These are phyloP conservation scores for Eueides isabella DNA, from an alignment of 1,140 invertebrate species.

Conservation along the genomic window DNA sequence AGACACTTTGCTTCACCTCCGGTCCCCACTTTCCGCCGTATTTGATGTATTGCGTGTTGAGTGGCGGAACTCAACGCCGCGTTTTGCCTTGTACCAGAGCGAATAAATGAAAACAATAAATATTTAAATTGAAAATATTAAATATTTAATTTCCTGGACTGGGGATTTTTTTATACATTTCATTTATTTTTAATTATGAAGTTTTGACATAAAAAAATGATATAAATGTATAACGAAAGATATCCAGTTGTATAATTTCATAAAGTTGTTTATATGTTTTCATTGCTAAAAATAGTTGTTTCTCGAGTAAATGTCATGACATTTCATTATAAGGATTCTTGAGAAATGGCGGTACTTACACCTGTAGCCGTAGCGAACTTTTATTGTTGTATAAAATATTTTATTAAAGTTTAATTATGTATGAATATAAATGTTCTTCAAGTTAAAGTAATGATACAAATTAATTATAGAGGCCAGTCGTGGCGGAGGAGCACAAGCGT, in stretches of 20 bases:
- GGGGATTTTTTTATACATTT: not conserved
- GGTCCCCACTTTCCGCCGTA: no score
- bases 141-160: no score
- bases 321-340: slow-evolving; percentile 6
- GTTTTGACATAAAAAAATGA: not conserved
- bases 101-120: no score
- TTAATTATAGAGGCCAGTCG: no score
- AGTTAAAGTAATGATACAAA: no score
- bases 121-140: no score
- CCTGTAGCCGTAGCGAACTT: not conserved
- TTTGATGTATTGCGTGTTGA: no score
- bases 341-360: not conserved
- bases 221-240: slow-evolving; percentile 1
- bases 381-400: not conserved
- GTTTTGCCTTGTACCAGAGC: no score
- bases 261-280: slow-evolving; percentile 1
- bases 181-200: not conserved
- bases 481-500: no score
- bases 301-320: slow-evolving; percentile 7
- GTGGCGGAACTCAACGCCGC: no score
- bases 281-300: not conserved
- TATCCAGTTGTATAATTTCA: not conserved
- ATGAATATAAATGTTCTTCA: no score
- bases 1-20: no score
- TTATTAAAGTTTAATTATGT: not conserved